Evolutionary conservation across 35 echinoderm and acorn worm genomes (phyloP).

Genomic region (Strongylocentrotus purpuratus): DNA sequence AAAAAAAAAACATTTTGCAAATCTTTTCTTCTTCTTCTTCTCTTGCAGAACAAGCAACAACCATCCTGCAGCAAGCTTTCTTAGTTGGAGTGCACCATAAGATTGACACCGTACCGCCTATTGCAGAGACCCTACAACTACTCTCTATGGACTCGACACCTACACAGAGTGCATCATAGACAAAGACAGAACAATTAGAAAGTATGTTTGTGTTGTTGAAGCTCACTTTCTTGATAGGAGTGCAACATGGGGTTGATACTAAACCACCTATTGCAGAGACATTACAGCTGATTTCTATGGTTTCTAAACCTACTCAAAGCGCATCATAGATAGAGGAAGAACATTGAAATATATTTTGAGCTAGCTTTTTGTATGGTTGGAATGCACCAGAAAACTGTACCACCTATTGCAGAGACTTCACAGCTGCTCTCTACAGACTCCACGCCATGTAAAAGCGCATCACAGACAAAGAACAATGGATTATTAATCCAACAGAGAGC

Average conservation of each 20-base stretch:
- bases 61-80: slow-evolving; percentile 81
- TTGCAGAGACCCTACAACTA: slow-evolving; percentile 82
- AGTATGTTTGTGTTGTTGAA: too few relatives aligned
- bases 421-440: slow-evolving; percentile 77
- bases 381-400: slow-evolving; percentile 65
- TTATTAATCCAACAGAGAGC: slow-evolving; percentile 70
- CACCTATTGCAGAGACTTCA: slow-evolving; percentile 76
- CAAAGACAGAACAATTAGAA: too few relatives aligned
- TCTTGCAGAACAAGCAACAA: slow-evolving; percentile 68
- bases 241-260: neutral
- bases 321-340: too few relatives aligned
- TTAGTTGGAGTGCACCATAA: slow-evolving; percentile 68
- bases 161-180: neutral
- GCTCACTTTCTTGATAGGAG: neutral
- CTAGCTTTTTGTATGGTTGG: slow-evolving; percentile 25
- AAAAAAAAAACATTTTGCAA: too few relatives aligned
- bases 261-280: slow-evolving; percentile 53
- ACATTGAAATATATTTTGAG: too few relatives aligned
- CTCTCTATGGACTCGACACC: slow-evolving; percentile 68
- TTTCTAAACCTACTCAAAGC: neutral
- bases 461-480: neutral
- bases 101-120: slow-evolving; percentile 68
- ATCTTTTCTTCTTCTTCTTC: neutral
- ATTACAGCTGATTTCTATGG: slow-evolving; percentile 67
- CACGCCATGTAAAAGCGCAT: neutral